These are phyloP conservation scores for Gnathonemus longibarbis DNA, from an alignment of 2,113 vertebrate genomes.

Conservation along the genomic window DNA sequence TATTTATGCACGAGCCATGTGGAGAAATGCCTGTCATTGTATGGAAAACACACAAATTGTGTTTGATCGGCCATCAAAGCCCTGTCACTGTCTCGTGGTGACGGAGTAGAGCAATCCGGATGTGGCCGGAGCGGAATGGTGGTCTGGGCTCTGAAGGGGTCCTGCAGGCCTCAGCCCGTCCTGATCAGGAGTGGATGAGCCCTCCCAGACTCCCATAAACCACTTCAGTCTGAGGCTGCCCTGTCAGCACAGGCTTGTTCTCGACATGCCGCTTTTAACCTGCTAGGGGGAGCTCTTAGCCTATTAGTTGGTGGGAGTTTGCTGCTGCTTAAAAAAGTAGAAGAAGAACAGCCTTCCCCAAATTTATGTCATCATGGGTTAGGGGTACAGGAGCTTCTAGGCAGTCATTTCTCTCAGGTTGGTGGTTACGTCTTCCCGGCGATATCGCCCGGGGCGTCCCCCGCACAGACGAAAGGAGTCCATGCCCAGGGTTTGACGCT, in stretches of 20 bases:
- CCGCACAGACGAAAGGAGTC: neutral
- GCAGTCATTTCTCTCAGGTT: slow-evolving; percentile 5
- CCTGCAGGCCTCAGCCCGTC: slow-evolving; percentile 2
- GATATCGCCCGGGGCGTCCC: neutral
- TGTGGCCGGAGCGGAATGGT: neutral
- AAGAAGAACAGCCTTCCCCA: slow-evolving; percentile 31
- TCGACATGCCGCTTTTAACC: slow-evolving; percentile 32
- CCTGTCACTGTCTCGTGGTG: neutral
- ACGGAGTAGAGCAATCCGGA: neutral
- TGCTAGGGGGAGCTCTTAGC: slow-evolving; percentile 70
- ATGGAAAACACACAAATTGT: neutral
- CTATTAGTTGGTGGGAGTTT: slow-evolving; percentile 48
- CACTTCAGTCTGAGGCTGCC: neutral
- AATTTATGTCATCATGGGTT: slow-evolving; percentile 11
- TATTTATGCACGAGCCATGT: neutral
- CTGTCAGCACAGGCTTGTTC: neutral
- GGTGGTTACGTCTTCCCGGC: neutral
- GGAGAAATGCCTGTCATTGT: neutral
- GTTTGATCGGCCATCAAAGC: neutral
- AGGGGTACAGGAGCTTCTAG: neutral
- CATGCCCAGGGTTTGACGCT: neutral
- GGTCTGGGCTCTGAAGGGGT: neutral
- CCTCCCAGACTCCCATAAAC: neutral
- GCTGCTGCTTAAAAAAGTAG: slow-evolving; percentile 38
- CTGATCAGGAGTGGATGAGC: neutral